phyloP scores from a whole-genome alignment of 2,888 invertebrate species.

The Lasius fuliginosus region DNA sequence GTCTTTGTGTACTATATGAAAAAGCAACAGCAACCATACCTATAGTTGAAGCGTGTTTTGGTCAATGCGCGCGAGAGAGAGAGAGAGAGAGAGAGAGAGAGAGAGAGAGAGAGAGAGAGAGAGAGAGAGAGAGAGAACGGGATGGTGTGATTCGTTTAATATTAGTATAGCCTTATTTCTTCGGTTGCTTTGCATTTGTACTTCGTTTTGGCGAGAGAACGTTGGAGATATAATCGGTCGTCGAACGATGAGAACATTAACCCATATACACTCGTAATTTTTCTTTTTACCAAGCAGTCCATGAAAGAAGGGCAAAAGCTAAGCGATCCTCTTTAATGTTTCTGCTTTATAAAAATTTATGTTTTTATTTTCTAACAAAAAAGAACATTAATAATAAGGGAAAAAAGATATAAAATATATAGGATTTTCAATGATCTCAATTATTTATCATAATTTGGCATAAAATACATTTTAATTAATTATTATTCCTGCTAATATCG shows the following conservation, averaged over 20 bases:
- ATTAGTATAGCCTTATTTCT: conserved; percentile 24
- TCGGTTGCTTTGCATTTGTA: conserved; percentile 51
- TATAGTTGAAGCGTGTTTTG: conserved; percentile 52
- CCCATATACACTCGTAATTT: conserved; percentile 15
- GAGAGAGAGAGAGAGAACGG: background rate
- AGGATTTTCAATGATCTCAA: background rate
- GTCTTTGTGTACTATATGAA: conserved; percentile 71
- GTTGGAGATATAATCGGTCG: conserved; percentile 12
- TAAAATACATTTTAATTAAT: background rate
- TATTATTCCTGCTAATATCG: background rate
- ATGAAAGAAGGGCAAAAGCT: background rate
- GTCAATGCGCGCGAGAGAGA: conserved; percentile 20
- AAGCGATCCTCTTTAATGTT: background rate
- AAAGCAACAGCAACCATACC: conserved; percentile 36
- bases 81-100: background rate
- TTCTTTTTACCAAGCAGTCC: background rate
- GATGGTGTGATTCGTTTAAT: conserved; percentile 6
- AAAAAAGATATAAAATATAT: background rate
- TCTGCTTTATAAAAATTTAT: background rate
- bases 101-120: conserved; percentile 12
- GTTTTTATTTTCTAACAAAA: background rate
- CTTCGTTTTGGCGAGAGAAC: conserved; percentile 25
- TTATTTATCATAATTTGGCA: background rate
- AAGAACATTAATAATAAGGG: background rate
- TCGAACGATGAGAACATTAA: conserved; percentile 31